Evolutionary conservation across 2,113 vertebrate species (phyloP).

Genomic region (Ameiurus melas): DNA sequence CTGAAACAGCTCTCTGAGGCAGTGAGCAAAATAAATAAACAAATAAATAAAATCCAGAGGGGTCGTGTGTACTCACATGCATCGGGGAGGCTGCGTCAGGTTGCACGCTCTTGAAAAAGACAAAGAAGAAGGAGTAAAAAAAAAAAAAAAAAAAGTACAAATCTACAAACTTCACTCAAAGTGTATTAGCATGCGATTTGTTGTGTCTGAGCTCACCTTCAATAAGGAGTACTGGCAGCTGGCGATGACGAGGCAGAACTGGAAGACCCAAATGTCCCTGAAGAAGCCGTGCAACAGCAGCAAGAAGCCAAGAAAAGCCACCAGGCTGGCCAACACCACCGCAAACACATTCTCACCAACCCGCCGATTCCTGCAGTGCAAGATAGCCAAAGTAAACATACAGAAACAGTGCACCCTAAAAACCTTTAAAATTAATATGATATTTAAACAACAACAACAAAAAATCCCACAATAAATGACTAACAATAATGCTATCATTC

Average conservation of each 20-base stretch:
- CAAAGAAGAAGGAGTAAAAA: background rate
- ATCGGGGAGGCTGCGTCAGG: conserved; percentile 89
- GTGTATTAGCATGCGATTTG: background rate
- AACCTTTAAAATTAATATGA: background rate
- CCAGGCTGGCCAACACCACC: conserved; percentile 71
- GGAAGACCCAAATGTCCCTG: conserved; percentile 79
- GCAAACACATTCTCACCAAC: conserved; percentile 74
- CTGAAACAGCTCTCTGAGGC: background rate
- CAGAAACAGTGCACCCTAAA: background rate
- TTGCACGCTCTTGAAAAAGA: conserved; percentile 80
- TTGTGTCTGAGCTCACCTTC: conserved; percentile 65
- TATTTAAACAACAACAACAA: background rate
- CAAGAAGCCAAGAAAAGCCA: conserved; percentile 77
- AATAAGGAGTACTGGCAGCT: conserved; percentile 79
- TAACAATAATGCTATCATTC: background rate
- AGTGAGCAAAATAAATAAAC: background rate
- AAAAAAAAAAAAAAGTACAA: too few relatives aligned
- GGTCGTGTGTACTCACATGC: conserved; percentile 79
- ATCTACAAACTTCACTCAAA: background rate
- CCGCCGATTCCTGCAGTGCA: conserved; percentile 66
- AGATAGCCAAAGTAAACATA: background rate
- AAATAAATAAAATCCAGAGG: background rate
- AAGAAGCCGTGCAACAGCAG: conserved; percentile 77
- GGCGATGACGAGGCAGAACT: conserved; percentile 80
- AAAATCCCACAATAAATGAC: background rate